These are phyloP conservation scores for Plodia interpunctella DNA, from an alignment of 1,140 invertebrate species.

Conservation along the genomic window DNA sequence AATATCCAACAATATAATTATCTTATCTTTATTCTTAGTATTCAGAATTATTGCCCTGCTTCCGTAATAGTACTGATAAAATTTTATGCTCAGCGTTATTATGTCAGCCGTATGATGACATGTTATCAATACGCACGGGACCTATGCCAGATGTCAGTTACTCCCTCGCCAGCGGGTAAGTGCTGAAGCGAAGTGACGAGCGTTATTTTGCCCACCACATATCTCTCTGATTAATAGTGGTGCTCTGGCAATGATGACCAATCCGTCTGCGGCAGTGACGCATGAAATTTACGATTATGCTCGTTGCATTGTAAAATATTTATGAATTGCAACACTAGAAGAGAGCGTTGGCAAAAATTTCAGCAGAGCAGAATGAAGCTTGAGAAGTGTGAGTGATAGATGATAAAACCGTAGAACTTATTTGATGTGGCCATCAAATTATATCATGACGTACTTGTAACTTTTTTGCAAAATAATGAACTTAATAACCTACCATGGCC, in stretches of 20 bases:
- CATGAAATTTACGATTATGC: background rate
- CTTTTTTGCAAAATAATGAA: too few species aligned
- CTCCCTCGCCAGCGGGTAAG: background rate
- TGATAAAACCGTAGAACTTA: too few species aligned
- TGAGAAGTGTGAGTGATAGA: too few species aligned
- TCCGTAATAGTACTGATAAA: background rate
- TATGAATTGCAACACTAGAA: too few species aligned
- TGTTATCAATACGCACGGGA: background rate
- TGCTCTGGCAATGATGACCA: background rate
- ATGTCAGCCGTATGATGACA: background rate
- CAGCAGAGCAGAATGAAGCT: too few species aligned
- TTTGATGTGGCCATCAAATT: too few species aligned
- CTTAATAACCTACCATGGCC: too few species aligned
- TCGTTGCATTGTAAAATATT: background rate
- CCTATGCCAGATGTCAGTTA: background rate
- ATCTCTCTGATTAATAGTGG: conserved; percentile 1
- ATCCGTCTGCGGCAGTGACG: background rate
- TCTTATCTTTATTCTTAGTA: too few species aligned
- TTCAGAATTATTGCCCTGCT: too few species aligned
- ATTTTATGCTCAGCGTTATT: background rate
- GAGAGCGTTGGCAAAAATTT: too few species aligned
- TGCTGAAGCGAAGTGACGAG: background rate
- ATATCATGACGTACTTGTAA: too few species aligned
- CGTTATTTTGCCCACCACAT: background rate
- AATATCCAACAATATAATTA: too few species aligned